Conservation (phyloP, 2,113 vertebrate genomes). For the Nymphicus hollandicus region DNA sequence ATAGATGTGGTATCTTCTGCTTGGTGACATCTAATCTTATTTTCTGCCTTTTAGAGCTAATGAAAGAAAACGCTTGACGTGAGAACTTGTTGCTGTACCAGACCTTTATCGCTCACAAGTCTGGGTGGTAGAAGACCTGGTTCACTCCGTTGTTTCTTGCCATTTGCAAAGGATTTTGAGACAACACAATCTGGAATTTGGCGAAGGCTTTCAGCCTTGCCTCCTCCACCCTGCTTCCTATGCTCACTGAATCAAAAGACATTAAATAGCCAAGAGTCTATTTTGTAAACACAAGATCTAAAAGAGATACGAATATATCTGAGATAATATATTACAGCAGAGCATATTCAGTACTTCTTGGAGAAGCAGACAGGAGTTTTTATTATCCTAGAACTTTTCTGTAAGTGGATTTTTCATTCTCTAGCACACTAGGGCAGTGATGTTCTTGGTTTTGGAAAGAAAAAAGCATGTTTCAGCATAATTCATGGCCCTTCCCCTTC, state of each 20-base stretch:
- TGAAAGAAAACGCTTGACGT: neutral
- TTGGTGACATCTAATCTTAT: neutral
- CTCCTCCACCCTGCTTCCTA: neutral
- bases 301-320: neutral
- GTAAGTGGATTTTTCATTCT: neutral
- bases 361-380: neutral
- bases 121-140: neutral
- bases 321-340: neutral
- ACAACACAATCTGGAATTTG: neutral
- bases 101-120: neutral
- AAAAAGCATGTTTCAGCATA: neutral
- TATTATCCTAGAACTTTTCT: neutral
- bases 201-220: neutral
- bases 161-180: neutral
- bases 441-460: neutral
- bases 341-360: neutral
- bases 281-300: neutral
- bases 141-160: neutral
- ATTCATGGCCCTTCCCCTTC: neutral
- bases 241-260: neutral
- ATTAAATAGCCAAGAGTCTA: neutral
- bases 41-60: neutral
- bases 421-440: neutral
- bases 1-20: neutral
- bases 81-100: neutral